These are phyloP conservation scores for Limenitis camilla DNA, from an alignment of 2,888 invertebrate genomes.

Conservation along the genomic window DNA sequence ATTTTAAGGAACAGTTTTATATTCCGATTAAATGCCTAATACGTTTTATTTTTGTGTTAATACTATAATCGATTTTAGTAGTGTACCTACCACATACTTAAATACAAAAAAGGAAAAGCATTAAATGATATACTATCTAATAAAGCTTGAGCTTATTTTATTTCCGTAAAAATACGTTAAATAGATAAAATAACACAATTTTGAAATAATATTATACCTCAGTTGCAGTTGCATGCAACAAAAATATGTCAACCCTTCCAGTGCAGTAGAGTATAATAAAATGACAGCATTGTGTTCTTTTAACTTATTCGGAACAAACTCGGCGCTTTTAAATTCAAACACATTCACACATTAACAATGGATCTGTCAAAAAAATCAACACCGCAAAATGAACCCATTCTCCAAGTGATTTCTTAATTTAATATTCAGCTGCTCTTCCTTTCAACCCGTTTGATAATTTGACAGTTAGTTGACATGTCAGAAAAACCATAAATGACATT, in stretches of 20 bases:
- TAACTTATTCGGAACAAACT: conserved; percentile 31
- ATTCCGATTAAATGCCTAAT: no score
- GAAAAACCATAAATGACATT: conserved; percentile 41
- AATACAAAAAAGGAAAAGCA: no score
- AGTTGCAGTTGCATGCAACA: conserved; percentile 10
- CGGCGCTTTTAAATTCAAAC: conserved; percentile 38
- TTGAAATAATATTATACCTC: conserved; percentile 3
- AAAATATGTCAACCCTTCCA: conserved; percentile 34
- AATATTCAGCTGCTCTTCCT: conserved; percentile 50
- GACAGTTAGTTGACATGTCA: conserved; percentile 59
- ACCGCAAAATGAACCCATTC: conserved; percentile 47
- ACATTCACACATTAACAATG: conserved; percentile 42
- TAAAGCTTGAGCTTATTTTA: no score
- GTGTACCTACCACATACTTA: no score
- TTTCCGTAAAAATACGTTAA: no score
- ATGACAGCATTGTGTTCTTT: conserved; percentile 33
- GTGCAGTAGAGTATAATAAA: conserved; percentile 31
- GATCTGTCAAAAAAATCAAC: conserved; percentile 57
- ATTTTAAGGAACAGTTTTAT: no score
- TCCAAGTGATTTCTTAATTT: conserved; percentile 44
- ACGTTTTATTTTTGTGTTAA: no score
- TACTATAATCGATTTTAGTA: neutral
- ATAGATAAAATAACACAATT: neutral
- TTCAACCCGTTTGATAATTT: conserved; percentile 58
- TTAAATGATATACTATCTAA: no score